These are phyloP conservation scores for Cydia fagiglandana DNA, from an alignment of 1,140 invertebrate genomes.

Conservation along the genomic window DNA sequence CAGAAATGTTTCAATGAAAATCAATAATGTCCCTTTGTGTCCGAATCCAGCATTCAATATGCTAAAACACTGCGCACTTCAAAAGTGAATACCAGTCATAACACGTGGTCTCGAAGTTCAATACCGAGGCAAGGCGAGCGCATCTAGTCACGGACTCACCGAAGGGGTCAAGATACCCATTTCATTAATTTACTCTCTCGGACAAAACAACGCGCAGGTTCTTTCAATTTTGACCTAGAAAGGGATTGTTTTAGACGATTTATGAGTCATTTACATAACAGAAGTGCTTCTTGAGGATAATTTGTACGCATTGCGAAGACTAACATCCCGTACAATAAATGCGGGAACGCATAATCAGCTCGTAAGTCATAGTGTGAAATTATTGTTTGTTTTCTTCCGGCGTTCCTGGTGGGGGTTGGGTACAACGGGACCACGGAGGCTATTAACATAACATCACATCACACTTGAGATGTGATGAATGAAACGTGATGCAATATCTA, in stretches of 20 bases:
- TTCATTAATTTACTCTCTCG: slow-evolving; percentile 30
- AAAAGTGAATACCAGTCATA: slow-evolving; percentile 16
- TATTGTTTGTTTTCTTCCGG: slow-evolving; percentile 29
- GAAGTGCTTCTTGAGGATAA: slow-evolving; percentile 27
- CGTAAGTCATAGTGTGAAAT: slow-evolving; percentile 10
- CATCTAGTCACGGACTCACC: slow-evolving; percentile 19
- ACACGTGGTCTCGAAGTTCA: slow-evolving; percentile 18
- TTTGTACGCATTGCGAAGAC: slow-evolving; percentile 32
- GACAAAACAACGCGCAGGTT: slow-evolving; percentile 30
- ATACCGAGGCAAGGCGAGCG: slow-evolving; percentile 20
- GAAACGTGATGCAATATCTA: background rate
- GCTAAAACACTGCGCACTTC: slow-evolving; percentile 15
- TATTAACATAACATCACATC: background rate
- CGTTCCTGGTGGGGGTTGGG: background rate
- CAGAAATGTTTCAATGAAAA: background rate
- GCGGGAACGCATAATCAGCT: slow-evolving; percentile 24
- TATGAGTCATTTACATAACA: slow-evolving; percentile 28
- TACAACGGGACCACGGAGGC: background rate
- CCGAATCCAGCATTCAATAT: slow-evolving; percentile 9
- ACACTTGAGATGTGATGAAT: background rate
- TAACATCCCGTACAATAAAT: slow-evolving; percentile 20
- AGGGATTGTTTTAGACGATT: slow-evolving; percentile 32
- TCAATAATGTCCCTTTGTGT: slow-evolving; percentile 17
- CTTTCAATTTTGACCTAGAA: slow-evolving; percentile 31
- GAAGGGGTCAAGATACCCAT: slow-evolving; percentile 26